These are phyloP conservation scores for Holacanthella duospinosa DNA, from an alignment of 2,888 invertebrate genomes.

Conservation along the genomic window DNA sequence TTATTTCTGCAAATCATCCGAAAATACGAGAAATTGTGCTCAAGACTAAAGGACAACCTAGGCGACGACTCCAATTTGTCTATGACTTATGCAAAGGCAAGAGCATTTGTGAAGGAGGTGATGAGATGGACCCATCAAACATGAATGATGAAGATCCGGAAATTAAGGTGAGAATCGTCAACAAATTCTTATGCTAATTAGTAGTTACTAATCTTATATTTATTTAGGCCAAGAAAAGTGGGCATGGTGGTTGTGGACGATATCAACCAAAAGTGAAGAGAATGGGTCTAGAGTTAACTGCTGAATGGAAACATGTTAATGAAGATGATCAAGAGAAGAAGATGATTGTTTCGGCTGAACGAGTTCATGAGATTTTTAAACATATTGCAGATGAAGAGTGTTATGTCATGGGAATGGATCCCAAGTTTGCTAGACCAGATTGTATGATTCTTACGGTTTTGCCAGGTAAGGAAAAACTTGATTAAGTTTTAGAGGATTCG, in stretches of 20 bases:
- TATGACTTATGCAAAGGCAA: conserved; percentile 98
- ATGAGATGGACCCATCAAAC: conserved; percentile 87
- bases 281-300: conserved; percentile 80
- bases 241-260: conserved; percentile 94
- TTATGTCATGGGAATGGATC: conserved; percentile 87
- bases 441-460: conserved; percentile 99
- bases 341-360: conserved; percentile 82
- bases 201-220: conserved; percentile 3
- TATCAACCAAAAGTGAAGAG: conserved; percentile 89
- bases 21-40: conserved; percentile 88
- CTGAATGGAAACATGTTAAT: conserved; percentile 98
- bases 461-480: too few relatives aligned
- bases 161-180: conserved; percentile 18
- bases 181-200: not conserved
- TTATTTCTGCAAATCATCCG: conserved; percentile 82
- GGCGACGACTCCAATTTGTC: conserved; percentile 85
- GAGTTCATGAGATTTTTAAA: conserved; percentile 94
- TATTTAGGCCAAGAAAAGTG: conserved; percentile 49
- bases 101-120: conserved; percentile 95
- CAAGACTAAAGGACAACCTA: conserved; percentile 92
- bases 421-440: conserved; percentile 92
- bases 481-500: too few relatives aligned
- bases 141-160: conserved; percentile 46
- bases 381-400: conserved; percentile 95
- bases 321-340: conserved; percentile 98